Percentiles rank a stretch among this genome's conserved stretches.
phyloP scores from a whole-genome alignment of 2,797 vertebrate genomes.

The Adrianichthys oophorus region DNA sequence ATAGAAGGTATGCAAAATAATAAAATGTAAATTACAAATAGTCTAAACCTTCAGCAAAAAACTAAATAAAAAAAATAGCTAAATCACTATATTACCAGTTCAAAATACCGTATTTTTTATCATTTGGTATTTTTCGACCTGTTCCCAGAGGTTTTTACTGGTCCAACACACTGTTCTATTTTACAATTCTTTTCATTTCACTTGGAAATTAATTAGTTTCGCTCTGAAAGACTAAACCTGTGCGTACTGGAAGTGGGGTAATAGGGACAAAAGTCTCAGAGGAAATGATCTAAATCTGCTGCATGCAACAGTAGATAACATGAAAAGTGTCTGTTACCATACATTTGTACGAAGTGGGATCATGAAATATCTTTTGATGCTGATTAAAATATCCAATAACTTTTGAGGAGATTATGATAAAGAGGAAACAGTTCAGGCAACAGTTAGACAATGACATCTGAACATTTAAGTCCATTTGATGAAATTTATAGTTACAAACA shows the following conservation, averaged over 20 bases:
- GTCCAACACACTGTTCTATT: slow-evolving; percentile 35
- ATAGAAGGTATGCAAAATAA: no score
- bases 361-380: no score
- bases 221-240: slow-evolving; percentile 53
- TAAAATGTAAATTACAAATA: no score
- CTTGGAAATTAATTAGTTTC: slow-evolving; percentile 67
- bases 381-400: no score
- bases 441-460: no score
- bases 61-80: no score
- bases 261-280: slow-evolving; percentile 65
- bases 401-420: no score
- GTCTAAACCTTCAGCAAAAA: no score
- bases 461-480: no score
- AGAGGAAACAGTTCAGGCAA: no score
- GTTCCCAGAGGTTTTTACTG: slow-evolving; percentile 46
- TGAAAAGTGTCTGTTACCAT: slow-evolving; percentile 39
- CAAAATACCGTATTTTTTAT: neutral
- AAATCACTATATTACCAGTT: neutral
- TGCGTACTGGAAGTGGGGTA: slow-evolving; percentile 57
- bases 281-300: slow-evolving; percentile 69
- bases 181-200: slow-evolving; percentile 47
- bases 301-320: slow-evolving; percentile 25
- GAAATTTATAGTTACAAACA: no score
- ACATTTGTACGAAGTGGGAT: no score
- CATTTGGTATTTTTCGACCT: neutral